Conservation (phyloP, 2,113 vertebrate species). For the Dolichotis patagonum region DNA sequence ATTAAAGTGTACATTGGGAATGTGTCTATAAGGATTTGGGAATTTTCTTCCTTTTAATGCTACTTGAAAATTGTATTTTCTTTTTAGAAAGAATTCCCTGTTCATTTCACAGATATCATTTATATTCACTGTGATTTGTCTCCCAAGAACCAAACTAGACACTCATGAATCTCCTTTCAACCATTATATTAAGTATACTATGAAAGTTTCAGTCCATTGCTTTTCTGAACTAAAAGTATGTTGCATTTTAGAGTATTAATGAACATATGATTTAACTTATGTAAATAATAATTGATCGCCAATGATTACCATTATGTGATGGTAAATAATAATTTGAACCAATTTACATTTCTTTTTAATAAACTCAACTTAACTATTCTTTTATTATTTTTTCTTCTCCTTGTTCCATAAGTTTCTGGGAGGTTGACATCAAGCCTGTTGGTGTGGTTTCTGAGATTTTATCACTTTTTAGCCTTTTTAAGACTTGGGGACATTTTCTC, state of each 20-base stretch:
- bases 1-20: background rate
- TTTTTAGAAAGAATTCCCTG: background rate
- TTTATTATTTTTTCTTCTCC: background rate
- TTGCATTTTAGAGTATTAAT: background rate
- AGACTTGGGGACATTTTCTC: background rate
- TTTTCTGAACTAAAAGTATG: background rate
- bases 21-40: background rate
- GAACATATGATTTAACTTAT: background rate
- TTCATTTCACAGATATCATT: background rate
- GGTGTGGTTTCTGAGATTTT: conserved; percentile 3
- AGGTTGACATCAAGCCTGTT: background rate
- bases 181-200: background rate
- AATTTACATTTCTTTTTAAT: background rate
- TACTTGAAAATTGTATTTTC: background rate
- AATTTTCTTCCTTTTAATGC: background rate
- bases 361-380: background rate
- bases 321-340: background rate
- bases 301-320: too few species aligned
- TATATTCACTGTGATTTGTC: background rate
- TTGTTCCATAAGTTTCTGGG: background rate
- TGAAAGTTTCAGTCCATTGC: background rate
- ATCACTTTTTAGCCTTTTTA: background rate
- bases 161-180: background rate
- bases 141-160: background rate
- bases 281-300: conserved; percentile 7